phyloP scores from a whole-genome alignment of 2,888 invertebrate genomes.

The Pammene fasciana region DNA sequence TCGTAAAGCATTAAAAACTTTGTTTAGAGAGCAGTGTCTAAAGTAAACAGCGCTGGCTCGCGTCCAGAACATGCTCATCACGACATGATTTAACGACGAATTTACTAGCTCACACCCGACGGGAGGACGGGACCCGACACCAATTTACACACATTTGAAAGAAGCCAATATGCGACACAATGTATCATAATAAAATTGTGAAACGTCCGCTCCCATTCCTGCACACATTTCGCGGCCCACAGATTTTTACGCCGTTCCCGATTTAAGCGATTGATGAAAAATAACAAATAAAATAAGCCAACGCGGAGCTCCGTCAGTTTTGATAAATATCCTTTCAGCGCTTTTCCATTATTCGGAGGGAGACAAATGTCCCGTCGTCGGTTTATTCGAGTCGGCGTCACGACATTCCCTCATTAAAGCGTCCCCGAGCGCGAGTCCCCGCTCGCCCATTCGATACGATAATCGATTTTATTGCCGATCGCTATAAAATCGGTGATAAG shows the following conservation, averaged over 20 bases:
- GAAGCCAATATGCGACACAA: conserved; percentile 50
- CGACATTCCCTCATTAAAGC: conserved; percentile 76
- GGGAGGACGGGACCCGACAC: conserved; percentile 44
- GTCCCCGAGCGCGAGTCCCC: conserved; percentile 62
- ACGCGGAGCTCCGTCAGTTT: conserved; percentile 58
- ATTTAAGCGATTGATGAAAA: conserved; percentile 56
- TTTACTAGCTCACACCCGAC: conserved; percentile 59
- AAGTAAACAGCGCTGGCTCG: conserved; percentile 58
- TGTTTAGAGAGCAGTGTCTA: conserved; percentile 61
- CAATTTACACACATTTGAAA: conserved; percentile 53
- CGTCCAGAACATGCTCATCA: conserved; percentile 67
- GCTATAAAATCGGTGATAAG: conserved; percentile 67
- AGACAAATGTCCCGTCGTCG: conserved; percentile 73
- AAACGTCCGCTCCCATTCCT: conserved; percentile 47
- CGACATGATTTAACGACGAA: conserved; percentile 71
- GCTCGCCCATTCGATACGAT: conserved; percentile 60
- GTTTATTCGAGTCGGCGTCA: conserved; percentile 59
- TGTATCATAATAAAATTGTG: conserved; percentile 48
- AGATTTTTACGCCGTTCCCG: conserved; percentile 49
- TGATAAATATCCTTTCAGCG: conserved; percentile 75
- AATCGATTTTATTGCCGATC: conserved; percentile 75
- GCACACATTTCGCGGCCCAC: conserved; percentile 44
- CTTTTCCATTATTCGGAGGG: conserved; percentile 70
- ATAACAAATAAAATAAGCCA: conserved; percentile 61
- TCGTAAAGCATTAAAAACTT: conserved; percentile 57